Conservation (phyloP, 1,140 invertebrate species). For the Atta colombica region DNA sequence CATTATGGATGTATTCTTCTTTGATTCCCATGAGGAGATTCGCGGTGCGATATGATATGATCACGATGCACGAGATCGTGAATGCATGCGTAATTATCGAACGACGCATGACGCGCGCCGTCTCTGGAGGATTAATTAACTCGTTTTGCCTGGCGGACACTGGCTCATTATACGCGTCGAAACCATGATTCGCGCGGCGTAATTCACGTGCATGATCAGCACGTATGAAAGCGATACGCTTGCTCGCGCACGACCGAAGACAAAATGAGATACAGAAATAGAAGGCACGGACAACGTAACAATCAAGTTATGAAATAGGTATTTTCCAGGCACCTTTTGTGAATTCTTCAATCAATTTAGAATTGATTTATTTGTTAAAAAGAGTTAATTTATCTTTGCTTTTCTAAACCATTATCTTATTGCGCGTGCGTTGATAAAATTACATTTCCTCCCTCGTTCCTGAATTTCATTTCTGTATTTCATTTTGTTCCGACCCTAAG, state of each 20-base stretch:
- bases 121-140: constrained; percentile 79
- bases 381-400: background rate
- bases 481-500: background rate
- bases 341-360: background rate
- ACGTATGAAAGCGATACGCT: constrained; percentile 20
- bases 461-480: constrained; percentile 3
- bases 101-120: constrained; percentile 68
- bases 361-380: background rate
- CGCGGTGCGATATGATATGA: constrained; percentile 15
- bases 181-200: constrained; percentile 31
- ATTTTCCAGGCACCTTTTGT: background rate
- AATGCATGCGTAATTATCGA: constrained; percentile 77
- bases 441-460: background rate
- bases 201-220: constrained; percentile 37
- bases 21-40: constrained; percentile 41
- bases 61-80: constrained; percentile 14
- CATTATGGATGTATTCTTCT: background rate
- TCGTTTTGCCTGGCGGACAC: constrained; percentile 77
- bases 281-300: background rate
- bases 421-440: background rate
- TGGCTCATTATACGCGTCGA: constrained; percentile 74
- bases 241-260: background rate
- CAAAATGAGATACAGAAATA: constrained; percentile 4
- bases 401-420: background rate
- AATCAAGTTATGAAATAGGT: background rate